Base-by-base conservation (phyloP, 2,888 invertebrate species). In the Hartigia nigra region DNA sequence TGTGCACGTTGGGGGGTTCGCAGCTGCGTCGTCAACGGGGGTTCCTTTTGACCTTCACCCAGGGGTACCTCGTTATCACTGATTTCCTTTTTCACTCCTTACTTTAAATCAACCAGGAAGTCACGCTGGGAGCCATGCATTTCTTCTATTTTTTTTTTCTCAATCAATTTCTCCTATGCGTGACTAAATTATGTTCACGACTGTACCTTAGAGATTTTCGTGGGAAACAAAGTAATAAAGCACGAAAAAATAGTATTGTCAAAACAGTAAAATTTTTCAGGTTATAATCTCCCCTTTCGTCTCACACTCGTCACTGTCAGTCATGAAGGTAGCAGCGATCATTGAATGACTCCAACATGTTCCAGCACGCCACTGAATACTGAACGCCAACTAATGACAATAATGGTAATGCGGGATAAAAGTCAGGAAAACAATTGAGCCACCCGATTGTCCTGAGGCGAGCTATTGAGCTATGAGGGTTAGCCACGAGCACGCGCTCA, bases 51-150 rank as follows among this genome's bases (percentile, higher is more conserved):
- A 76, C 72, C 76, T 79, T 74, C 82, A 87, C 83, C 81, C 84
- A 85, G 85, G 87, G 87, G 84, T 85, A 86, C 87, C 89, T 91
- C 90, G 90, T 90, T 91, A 91, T 91, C 91, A 90, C 88, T 84
- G 85, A 84, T 87, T 87, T 82, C 84, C 78, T 78, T 85, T 82
- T 82, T 77, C 84, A 83, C 85, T 82, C 77, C 82, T 82, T 77
- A 80, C 84, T 84, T 84, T 83, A 82, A 83, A 72, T 31, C 34
- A 31, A 34, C 55, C 31, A 31, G 32, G 32, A 72, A 31, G 32
- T 34, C 72, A 32, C 32, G 72, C 72, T 72, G 72, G 32, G 72
- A 72, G 72, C 31, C 31, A 72, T 31, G 31, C 0, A 9, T 72
- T 34, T 31, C 31, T 72, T 72, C 34, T 55, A 23, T 9, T 55